Percentiles rank a stretch among this genome's conserved stretches.
Evolutionary conservation across 2,888 invertebrate genomes (phyloP).

Genomic region (Euplagia quadripunctaria): DNA sequence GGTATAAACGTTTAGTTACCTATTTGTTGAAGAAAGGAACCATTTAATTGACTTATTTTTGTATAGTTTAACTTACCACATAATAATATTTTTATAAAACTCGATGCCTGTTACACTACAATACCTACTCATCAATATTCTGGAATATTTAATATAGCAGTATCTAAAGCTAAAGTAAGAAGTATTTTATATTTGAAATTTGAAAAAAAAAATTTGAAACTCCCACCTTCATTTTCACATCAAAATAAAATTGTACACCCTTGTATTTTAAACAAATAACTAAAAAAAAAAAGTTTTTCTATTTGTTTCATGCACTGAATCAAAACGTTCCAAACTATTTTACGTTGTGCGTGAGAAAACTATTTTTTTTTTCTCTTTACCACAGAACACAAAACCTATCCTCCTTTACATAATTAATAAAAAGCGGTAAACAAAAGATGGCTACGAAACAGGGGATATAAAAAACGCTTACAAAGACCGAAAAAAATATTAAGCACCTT

Average conservation of each 20-base stretch:
- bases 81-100: background rate
- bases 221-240: too few species aligned
- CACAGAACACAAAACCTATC: background rate
- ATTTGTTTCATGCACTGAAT: background rate
- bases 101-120: too few species aligned
- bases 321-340: background rate
- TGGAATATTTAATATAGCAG: too few species aligned
- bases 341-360: too few species aligned
- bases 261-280: too few species aligned
- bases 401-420: slow-evolving; percentile 60
- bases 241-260: too few species aligned
- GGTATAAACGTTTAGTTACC: slow-evolving; percentile 32
- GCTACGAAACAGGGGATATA: slow-evolving; percentile 49
- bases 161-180: too few species aligned
- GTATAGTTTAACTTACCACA: background rate
- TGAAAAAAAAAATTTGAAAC: too few species aligned
- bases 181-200: too few species aligned
- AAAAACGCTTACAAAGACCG: slow-evolving; percentile 68
- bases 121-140: too few species aligned
- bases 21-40: background rate
- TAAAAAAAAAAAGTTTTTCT: too few species aligned
- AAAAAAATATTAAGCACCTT: slow-evolving; percentile 73
- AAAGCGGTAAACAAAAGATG: slow-evolving; percentile 52
- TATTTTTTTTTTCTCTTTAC: background rate
- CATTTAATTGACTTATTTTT: background rate